Evolutionary conservation across 92 coral and sea anemone species (phyloP).

Genomic region (Zoanthus gigantus): DNA sequence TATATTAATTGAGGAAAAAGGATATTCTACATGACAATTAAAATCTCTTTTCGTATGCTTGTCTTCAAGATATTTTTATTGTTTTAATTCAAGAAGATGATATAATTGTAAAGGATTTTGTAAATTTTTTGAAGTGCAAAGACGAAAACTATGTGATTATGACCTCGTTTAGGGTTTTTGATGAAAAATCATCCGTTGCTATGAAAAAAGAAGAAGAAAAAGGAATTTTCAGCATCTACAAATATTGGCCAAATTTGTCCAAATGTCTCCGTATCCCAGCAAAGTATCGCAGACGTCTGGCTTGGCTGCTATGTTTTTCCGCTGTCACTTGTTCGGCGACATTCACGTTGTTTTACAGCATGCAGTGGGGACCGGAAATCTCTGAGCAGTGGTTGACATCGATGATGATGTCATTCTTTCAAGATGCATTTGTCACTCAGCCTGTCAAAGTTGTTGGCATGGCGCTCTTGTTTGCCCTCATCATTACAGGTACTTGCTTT

Average conservation of each 20-base stretch:
- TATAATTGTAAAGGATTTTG: not conserved
- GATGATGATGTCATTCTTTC: constrained; percentile 84
- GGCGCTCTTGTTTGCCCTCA: constrained; percentile 66
- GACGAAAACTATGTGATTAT: not conserved
- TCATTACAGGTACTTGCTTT: constrained; percentile 35
- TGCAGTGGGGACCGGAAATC: constrained; percentile 84
- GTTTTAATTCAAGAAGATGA: no score
- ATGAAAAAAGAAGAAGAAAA: not conserved
- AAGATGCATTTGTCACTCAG: constrained; percentile 86
- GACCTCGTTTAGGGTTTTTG: not conserved
- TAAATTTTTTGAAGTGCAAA: not conserved
- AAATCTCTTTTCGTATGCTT: no score
- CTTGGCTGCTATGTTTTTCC: constrained; percentile 72
- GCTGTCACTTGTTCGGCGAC: constrained; percentile 60
- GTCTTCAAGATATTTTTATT: not conserved
- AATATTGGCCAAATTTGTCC: not conserved
- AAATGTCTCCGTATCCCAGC: constrained; percentile 30
- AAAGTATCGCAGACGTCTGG: constrained; percentile 47
- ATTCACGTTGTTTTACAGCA: constrained; percentile 78
- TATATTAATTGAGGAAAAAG: no score
- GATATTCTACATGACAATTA: no score
- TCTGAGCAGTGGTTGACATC: constrained; percentile 90
- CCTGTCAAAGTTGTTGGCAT: constrained; percentile 80
- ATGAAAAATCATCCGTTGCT: not conserved
- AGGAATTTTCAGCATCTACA: not conserved